phyloP scores from a whole-genome alignment of 2,113 vertebrate genomes.

The Podarcis muralis region DNA sequence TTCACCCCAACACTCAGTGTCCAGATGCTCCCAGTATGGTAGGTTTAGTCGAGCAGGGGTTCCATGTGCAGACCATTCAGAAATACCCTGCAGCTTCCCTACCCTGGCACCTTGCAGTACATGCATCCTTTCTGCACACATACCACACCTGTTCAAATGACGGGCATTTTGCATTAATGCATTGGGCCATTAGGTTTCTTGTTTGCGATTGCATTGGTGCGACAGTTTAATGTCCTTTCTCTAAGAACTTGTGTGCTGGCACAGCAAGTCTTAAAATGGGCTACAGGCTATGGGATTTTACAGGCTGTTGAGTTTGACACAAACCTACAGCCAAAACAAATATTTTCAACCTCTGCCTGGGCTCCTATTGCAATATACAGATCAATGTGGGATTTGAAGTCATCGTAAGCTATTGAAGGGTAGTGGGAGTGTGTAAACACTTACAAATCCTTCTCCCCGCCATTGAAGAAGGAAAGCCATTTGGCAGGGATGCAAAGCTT shows the following conservation, averaged over 20 bases:
- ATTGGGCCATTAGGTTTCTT: neutral
- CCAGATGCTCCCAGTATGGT: neutral
- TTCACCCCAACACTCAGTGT: neutral
- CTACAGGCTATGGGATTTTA: conserved; percentile 51
- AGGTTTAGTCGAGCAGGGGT: neutral
- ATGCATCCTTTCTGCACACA: no score
- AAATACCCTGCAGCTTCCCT: neutral
- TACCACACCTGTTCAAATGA: neutral
- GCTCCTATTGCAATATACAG: conserved; percentile 16
- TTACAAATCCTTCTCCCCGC: conserved; percentile 43
- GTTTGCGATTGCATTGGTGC: neutral
- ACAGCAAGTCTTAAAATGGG: conserved; percentile 20
- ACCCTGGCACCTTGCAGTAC: no score
- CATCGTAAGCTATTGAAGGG: conserved; percentile 56
- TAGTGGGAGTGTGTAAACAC: neutral
- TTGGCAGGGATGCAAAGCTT: conserved; percentile 41
- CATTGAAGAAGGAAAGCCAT: conserved; percentile 37
- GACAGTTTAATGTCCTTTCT: neutral
- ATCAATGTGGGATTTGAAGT: conserved; percentile 40
- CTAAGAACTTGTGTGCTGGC: neutral
- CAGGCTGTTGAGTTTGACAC: conserved; percentile 49
- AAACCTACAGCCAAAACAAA: conserved; percentile 60
- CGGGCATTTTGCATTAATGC: neutral
- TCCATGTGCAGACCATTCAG: neutral
- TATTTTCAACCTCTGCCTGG: conserved; percentile 40